Conservation (phyloP, 2,113 vertebrate species). For the Nibea albiflora region DNA sequence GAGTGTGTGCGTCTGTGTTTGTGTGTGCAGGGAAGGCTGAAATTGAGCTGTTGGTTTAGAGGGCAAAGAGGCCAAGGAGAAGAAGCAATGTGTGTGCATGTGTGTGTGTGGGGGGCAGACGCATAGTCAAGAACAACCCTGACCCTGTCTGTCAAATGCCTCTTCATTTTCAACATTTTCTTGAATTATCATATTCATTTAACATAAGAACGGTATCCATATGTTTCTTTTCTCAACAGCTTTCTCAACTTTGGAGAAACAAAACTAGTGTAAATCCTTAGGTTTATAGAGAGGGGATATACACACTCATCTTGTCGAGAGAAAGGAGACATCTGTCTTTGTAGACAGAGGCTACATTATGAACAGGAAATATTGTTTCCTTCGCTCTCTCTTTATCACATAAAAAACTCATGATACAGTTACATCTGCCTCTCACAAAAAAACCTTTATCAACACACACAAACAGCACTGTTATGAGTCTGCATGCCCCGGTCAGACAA, state of each 20-base stretch:
- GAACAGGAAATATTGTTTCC: slow-evolving; percentile 12
- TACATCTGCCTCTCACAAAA: slow-evolving; percentile 1
- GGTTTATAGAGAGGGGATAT: background rate
- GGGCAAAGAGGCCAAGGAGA: slow-evolving; percentile 63
- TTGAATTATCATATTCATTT: background rate
- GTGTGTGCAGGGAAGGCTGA: slow-evolving; percentile 49
- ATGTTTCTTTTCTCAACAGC: background rate
- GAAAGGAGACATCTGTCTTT: slow-evolving; percentile 34
- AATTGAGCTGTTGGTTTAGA: slow-evolving; percentile 77
- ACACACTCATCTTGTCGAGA: slow-evolving; percentile 10
- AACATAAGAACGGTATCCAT: background rate
- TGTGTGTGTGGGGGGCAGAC: background rate
- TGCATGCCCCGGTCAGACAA: background rate
- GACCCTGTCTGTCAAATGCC: slow-evolving; percentile 13
- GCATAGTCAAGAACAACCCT: slow-evolving; percentile 9
- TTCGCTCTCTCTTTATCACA: background rate
- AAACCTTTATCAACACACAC: slow-evolving; percentile 8
- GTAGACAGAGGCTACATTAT: slow-evolving; percentile 42
- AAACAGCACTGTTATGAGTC: slow-evolving; percentile 18
- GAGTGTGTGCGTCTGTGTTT: slow-evolving; percentile 29
- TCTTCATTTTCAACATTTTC: background rate
- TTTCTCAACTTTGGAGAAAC: slow-evolving; percentile 1
- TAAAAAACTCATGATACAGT: slow-evolving; percentile 5
- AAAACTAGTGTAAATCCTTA: slow-evolving; percentile 15
- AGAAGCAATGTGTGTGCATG: slow-evolving; percentile 31